phyloP scores from a whole-genome alignment of 2,888 invertebrate genomes.

The Acrocyrtus sp. region DNA sequence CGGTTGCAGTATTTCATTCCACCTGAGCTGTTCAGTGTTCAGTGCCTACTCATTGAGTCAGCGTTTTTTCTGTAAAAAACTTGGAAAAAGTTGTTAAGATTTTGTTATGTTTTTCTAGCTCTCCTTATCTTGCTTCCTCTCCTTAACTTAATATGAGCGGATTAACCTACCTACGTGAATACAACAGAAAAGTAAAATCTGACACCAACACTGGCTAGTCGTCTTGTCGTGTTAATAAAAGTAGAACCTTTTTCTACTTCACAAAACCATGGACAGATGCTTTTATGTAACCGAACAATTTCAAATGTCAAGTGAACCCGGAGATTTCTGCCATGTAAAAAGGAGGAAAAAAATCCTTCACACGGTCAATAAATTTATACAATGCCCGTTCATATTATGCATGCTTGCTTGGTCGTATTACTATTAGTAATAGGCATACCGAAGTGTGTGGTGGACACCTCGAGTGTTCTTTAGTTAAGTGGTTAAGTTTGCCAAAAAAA shows the following conservation, averaged over 20 bases:
- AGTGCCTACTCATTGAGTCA: no score
- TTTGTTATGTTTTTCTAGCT: conserved; percentile 13
- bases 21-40: no score
- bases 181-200: conserved; percentile 11
- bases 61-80: background rate
- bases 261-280: background rate
- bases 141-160: background rate
- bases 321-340: background rate
- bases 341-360: conserved; percentile 21
- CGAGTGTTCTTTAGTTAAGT: no score
- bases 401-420: no score
- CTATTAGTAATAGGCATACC: no score
- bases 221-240: conserved; percentile 1
- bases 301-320: background rate
- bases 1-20: conserved; percentile 14
- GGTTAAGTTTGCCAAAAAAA: background rate
- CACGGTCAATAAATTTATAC: conserved; percentile 30
- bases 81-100: background rate
- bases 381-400: no score
- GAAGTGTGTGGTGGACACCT: background rate
- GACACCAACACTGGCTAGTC: background rate
- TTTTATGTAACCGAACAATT: conserved; percentile 13
- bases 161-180: background rate
- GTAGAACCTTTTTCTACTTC: conserved; percentile 4
- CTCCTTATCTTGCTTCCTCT: conserved; percentile 20